phyloP scores from a whole-genome alignment of 2,797 vertebrate species.

The Kryptolebias ocellatus region DNA sequence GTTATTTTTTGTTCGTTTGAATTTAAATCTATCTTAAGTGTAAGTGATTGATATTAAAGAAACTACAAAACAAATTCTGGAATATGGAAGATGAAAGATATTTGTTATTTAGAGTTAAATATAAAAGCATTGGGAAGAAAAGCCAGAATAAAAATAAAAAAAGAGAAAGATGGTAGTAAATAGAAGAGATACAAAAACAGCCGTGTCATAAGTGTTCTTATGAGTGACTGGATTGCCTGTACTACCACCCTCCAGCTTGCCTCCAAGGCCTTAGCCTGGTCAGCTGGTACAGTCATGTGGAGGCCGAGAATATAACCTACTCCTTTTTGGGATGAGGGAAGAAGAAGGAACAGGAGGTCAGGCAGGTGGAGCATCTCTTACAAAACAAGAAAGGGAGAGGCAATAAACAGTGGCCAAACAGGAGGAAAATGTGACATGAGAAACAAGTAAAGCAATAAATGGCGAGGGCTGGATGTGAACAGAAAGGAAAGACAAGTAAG shows the following conservation, averaged over 20 bases:
- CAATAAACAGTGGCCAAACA: neutral
- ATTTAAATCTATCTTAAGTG: neutral
- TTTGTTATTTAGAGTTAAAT: too few relatives aligned
- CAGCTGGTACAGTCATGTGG: constrained; percentile 61
- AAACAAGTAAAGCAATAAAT: neutral
- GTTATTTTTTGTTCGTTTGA: neutral
- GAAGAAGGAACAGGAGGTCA: constrained; percentile 12
- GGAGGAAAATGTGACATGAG: neutral
- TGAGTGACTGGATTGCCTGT: constrained; percentile 46
- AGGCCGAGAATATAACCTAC: constrained; percentile 49
- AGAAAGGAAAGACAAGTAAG: constrained; percentile 51
- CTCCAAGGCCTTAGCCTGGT: constrained; percentile 68
- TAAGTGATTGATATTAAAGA: neutral
- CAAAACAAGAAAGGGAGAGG: neutral
- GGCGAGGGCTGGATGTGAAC: constrained; percentile 11
- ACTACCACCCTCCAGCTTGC: constrained; percentile 55
- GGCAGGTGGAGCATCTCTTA: neutral
- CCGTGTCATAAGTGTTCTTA: constrained; percentile 61
- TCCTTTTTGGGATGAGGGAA: constrained; percentile 44
- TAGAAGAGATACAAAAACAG: constrained; percentile 5
- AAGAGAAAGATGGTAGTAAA: constrained; percentile 5
- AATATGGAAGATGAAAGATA: neutral
- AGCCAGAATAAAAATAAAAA: constrained; percentile 7
- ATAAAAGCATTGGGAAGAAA: constrained; percentile 4
- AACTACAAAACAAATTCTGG: neutral